These are phyloP conservation scores for Neopelma chrysocephalum DNA, from an alignment of 2,797 vertebrate genomes.

Conservation along the genomic window DNA sequence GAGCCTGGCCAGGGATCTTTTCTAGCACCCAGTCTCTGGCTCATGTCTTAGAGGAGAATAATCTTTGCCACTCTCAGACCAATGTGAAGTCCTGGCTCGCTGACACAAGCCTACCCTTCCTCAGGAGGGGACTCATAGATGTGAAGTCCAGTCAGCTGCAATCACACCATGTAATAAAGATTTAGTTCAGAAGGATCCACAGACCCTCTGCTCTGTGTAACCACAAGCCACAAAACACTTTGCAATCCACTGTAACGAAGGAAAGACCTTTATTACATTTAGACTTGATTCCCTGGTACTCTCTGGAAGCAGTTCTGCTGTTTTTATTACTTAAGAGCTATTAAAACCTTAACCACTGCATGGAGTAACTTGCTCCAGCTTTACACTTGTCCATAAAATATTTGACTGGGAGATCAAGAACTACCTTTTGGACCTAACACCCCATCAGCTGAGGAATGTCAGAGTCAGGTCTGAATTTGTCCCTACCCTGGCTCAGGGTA, in stretches of 20 bases:
- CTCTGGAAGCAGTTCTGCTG: constrained; percentile 41
- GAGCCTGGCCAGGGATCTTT: background rate
- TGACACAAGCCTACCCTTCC: fast-evolving
- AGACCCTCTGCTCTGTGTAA: background rate
- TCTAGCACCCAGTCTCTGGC: background rate
- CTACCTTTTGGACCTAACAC: background rate
- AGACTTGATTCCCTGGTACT: constrained; percentile 54
- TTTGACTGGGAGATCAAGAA: background rate
- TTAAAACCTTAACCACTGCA: constrained; percentile 59
- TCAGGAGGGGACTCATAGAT: background rate
- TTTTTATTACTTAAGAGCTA: constrained; percentile 55
- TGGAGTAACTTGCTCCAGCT: constrained; percentile 1
- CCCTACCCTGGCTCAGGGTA: background rate
- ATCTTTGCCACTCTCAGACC: background rate
- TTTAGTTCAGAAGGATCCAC: background rate
- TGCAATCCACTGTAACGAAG: background rate
- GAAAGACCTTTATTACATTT: constrained; percentile 51
- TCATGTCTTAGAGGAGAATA: background rate
- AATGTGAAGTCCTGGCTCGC: fast-evolving
- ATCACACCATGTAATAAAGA: background rate
- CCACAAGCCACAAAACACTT: constrained; percentile 57
- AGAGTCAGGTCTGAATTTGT: background rate
- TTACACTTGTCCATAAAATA: constrained; percentile 26
- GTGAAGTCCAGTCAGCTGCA: background rate
- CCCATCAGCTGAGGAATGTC: background rate